phyloP scores from a whole-genome alignment of 2,797 vertebrate species.

The Danio kyathit region DNA sequence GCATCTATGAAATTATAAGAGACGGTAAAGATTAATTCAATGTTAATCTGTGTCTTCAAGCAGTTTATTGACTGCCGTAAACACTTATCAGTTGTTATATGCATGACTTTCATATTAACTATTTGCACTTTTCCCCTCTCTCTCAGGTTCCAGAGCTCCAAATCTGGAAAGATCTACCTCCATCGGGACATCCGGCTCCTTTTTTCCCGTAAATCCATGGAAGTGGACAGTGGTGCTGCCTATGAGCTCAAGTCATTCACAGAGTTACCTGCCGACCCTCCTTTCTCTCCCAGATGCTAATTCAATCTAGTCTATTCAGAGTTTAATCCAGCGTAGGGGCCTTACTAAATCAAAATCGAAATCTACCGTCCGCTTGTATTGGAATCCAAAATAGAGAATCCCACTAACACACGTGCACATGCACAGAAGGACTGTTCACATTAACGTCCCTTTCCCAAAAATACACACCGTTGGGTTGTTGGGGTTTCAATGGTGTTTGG shows the following conservation, averaged over 20 bases:
- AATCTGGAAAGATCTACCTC: conserved; percentile 99
- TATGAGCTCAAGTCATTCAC: conserved; percentile 99
- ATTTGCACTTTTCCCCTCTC: background rate
- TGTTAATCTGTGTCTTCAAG: no score
- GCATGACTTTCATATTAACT: background rate
- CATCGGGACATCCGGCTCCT: conserved; percentile 97
- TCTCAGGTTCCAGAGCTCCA: conserved; percentile 98
- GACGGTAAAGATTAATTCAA: no score
- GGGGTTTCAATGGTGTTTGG: conserved; percentile 11
- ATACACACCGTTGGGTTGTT: conserved; percentile 12
- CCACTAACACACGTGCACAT: conserved; percentile 9
- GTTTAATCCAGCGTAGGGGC: conserved; percentile 58
- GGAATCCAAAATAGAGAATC: conserved; percentile 30
- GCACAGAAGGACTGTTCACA: background rate
- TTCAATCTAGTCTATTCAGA: conserved; percentile 57
- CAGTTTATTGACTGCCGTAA: no score
- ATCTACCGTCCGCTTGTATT: conserved; percentile 24
- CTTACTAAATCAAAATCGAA: conserved; percentile 44
- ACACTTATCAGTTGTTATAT: background rate
- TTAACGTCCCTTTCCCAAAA: background rate
- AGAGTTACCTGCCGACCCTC: conserved; percentile 94
- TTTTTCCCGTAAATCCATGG: conserved; percentile 99
- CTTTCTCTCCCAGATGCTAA: conserved; percentile 95
- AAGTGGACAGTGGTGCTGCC: conserved; percentile 99
- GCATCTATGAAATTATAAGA: no score